phyloP scores from a whole-genome alignment of 2,113 vertebrate species.

The Atrichornis clamosus region DNA sequence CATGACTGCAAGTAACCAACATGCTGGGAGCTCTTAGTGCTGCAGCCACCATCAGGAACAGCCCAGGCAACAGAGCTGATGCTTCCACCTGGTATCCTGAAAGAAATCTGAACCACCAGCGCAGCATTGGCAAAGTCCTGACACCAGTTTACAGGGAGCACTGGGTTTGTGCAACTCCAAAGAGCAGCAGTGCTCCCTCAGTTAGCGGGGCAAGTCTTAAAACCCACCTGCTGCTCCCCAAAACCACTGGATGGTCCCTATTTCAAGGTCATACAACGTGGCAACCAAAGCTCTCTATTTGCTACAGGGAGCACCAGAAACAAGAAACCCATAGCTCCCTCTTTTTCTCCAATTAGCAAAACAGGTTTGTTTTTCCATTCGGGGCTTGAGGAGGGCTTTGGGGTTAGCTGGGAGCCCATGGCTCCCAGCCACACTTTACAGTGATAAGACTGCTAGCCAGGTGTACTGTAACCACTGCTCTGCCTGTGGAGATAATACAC shows the following conservation, averaged over 20 bases:
- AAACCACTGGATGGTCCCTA: neutral
- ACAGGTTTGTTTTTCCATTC: neutral
- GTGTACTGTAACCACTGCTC: neutral
- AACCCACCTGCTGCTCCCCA: neutral
- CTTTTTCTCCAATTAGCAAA: neutral
- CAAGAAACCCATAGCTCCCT: neutral
- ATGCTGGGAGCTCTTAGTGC: neutral
- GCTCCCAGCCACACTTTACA: neutral
- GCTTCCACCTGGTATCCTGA: neutral
- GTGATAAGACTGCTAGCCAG: neutral
- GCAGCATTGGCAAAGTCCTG: neutral
- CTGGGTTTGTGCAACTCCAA: neutral
- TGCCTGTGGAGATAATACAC: neutral
- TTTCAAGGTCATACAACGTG: neutral
- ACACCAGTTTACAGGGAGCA: neutral
- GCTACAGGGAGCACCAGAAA: neutral
- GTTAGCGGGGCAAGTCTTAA: neutral
- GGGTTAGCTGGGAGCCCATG: neutral
- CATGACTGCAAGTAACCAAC: neutral
- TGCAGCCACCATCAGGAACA: neutral
- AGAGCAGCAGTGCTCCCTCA: neutral
- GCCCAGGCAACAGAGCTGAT: neutral
- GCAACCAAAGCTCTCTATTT: neutral
- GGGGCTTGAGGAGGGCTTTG: neutral
- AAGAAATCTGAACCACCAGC: neutral